Evolutionary conservation across 35 echinoderm and acorn worm species (phyloP).

Genomic region (Lytechinus pictus): DNA sequence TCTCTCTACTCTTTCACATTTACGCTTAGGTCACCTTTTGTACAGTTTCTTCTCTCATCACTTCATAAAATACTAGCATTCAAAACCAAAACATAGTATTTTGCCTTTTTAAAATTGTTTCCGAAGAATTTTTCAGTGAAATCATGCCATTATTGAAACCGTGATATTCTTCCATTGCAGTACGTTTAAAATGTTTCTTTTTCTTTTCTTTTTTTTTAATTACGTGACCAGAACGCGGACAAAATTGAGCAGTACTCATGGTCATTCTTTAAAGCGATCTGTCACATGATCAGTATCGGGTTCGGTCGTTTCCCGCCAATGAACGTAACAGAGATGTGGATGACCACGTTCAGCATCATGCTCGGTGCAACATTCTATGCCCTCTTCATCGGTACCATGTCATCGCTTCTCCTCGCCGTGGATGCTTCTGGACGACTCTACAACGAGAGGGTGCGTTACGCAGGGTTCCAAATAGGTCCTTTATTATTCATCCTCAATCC

Average conservation of each 20-base stretch:
- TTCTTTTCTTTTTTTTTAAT: neutral
- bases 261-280: conserved; percentile 97
- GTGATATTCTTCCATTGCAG: too few relatives aligned
- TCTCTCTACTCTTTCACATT: too few relatives aligned
- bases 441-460: conserved; percentile 86
- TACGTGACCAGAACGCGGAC: conserved; percentile 62
- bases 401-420: conserved; percentile 78
- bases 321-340: conserved; percentile 93
- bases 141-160: too few relatives aligned
- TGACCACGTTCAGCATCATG: conserved; percentile 86
- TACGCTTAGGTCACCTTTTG: too few relatives aligned
- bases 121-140: too few relatives aligned
- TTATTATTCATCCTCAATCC: too few relatives aligned
- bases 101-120: too few relatives aligned
- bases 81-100: too few relatives aligned
- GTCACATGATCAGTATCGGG: conserved; percentile 95
- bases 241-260: conserved; percentile 97
- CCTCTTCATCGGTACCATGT: conserved; percentile 96
- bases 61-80: too few relatives aligned
- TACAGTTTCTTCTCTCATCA: too few relatives aligned
- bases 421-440: conserved; percentile 92
- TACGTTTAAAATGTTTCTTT: too few relatives aligned
- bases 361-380: conserved; percentile 95
- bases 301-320: conserved; percentile 83
- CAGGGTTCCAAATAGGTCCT: too few relatives aligned